Conservation (phyloP, 1,140 invertebrate species). For the Pseudomyrmex gracilis region DNA sequence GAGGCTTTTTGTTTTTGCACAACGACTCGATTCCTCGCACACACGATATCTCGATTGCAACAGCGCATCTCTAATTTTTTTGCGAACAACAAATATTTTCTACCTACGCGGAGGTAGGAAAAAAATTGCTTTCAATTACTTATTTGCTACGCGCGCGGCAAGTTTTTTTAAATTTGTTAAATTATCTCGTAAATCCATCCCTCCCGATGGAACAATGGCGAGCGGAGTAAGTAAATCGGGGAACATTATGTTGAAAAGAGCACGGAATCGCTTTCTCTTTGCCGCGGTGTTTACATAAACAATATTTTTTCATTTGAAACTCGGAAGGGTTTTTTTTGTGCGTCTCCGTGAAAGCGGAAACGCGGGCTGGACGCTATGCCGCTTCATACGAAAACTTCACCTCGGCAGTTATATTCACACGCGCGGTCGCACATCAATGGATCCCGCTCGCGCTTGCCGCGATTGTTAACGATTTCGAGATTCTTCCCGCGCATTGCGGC, state of each 20-base stretch:
- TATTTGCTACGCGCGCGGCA: not conserved
- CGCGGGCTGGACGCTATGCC: conserved; percentile 39
- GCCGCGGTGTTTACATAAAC: conserved; percentile 22
- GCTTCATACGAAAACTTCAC: conserved; percentile 61
- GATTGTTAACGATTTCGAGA: conserved; percentile 79
- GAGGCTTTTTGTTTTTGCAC: too few species aligned
- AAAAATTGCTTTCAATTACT: not conserved
- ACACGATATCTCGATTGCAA: too few species aligned
- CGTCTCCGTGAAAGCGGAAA: conserved; percentile 22
- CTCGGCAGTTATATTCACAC: conserved; percentile 81
- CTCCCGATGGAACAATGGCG: not conserved
- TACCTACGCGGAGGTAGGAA: too few species aligned
- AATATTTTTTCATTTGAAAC: conserved; percentile 26
- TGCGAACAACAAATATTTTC: too few species aligned
- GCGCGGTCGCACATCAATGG: conserved; percentile 78
- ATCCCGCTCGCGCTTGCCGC: conserved; percentile 67
- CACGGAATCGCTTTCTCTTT: not conserved
- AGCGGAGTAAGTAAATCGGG: not conserved
- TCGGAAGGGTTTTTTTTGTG: not conserved
- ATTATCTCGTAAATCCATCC: not conserved
- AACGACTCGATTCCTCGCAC: too few species aligned
- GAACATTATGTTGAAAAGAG: not conserved
- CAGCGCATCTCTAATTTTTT: too few species aligned
- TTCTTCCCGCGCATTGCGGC: conserved; percentile 59
- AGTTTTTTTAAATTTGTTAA: not conserved